Evolutionary conservation across 2,113 vertebrate species (phyloP), one percentile per base, ranked within the genome.

Genomic region (Hemibagrus wyckioides): DNA sequence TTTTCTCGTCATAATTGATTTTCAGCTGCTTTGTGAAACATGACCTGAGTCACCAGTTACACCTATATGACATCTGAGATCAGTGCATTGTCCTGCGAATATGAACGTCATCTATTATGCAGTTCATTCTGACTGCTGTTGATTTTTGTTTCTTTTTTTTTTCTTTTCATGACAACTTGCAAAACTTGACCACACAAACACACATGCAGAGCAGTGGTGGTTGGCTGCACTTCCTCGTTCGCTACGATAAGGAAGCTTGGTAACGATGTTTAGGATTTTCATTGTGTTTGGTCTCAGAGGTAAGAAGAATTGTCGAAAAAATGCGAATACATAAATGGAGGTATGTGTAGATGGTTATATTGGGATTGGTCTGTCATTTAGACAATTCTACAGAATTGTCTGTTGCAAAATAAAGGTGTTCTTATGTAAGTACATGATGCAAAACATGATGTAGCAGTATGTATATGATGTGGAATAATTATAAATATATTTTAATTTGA

Each of bases 161-260:
- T 54, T 28, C 59, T 61, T 56, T 54, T 44, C 61, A 86, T n/a
- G 11, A 65, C 7, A 50, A 54, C 50, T 82, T 61, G 82, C 52
- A 21, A 21, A 80, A 76, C 41, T 87, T 33, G 39, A 52, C 56
- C 28, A 86, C 87, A 75, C 83, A 88, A 83, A 88, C 86, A 57
- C 6, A 30, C 0, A 71, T 54, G 23, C 44, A 13, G n/a, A 23
- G 9, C 8, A n/a, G 19, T 44, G 25, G 36, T 81, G 85, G 85
- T 92, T 83, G 83, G 54, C 30, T 13, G 54, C 61, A 61, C 93
- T 95, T 95, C 93, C 93, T 94, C 89, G 89, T 89, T 86, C 50
- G 76, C 28, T 5, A 30, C 84, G 80, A 90, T 89, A 85, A 89
- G 88, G 88, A 92, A 88, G 87, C 65, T n/a, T 65, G 23, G 30